These are phyloP conservation scores for Cactoblastis cactorum DNA, from an alignment of 2,888 invertebrate genomes.

Conservation along the genomic window DNA sequence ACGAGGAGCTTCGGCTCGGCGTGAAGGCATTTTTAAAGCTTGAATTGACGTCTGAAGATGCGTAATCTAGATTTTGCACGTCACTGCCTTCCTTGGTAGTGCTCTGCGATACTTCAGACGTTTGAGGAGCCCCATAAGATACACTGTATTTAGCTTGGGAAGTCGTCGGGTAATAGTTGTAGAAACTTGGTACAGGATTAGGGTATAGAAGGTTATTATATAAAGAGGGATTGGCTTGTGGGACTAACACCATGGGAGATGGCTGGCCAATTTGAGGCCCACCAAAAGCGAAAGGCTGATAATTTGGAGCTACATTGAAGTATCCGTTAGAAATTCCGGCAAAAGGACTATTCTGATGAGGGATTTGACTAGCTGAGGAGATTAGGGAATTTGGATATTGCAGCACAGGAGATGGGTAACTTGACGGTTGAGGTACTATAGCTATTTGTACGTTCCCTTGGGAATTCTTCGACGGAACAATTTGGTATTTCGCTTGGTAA, in stretches of 20 bases:
- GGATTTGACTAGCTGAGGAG: constrained; percentile 36
- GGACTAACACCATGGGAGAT: constrained; percentile 55
- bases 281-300: constrained; percentile 44
- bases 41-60: constrained; percentile 47
- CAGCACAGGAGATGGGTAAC: constrained; percentile 40
- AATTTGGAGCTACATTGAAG: constrained; percentile 45
- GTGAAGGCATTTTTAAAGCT: constrained; percentile 57
- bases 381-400: constrained; percentile 51
- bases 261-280: constrained; percentile 54
- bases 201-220: constrained; percentile 57
- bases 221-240: constrained; percentile 54
- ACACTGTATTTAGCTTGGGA: constrained; percentile 57
- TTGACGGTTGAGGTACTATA: constrained; percentile 50
- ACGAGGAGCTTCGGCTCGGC: constrained; percentile 43
- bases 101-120: constrained; percentile 45
- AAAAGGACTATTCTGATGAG: constrained; percentile 38
- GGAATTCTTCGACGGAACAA: constrained; percentile 53
- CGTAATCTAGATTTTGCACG: constrained; percentile 52
- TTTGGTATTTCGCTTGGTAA: constrained; percentile 67
- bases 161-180: constrained; percentile 60
- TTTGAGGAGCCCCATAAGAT: constrained; percentile 38
- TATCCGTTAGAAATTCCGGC: constrained; percentile 43
- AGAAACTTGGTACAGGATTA: constrained; percentile 55
- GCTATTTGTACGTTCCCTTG: constrained; percentile 59
- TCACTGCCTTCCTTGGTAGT: constrained; percentile 63